phyloP scores from a whole-genome alignment of 2,797 vertebrate genomes.

The Pipistrellus pipistrellus region DNA sequence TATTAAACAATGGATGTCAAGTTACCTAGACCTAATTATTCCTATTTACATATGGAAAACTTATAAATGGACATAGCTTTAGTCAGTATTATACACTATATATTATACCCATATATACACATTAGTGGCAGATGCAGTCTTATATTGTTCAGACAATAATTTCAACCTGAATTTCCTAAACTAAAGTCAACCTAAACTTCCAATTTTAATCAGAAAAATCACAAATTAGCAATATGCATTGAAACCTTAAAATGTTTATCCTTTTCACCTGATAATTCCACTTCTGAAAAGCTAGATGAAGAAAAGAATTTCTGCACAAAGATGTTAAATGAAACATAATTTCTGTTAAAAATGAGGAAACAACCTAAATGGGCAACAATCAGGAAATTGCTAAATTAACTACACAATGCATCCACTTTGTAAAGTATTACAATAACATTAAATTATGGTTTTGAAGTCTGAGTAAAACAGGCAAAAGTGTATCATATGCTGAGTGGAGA shows the following conservation, averaged over 20 bases:
- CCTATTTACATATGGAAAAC: neutral
- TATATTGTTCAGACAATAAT: neutral
- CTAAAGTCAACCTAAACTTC: slow-evolving; percentile 47
- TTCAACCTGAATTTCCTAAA: slow-evolving; percentile 37
- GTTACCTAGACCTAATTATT: neutral
- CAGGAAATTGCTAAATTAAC: slow-evolving; percentile 50
- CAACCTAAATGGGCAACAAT: neutral
- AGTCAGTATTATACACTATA: too few species aligned
- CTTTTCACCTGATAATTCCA: neutral
- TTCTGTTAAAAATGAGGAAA: slow-evolving; percentile 23
- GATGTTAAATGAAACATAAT: neutral
- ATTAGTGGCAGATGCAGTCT: neutral
- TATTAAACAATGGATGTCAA: slow-evolving; percentile 10
- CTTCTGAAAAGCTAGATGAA: neutral
- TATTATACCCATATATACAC: neutral
- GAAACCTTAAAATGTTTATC: slow-evolving; percentile 18
- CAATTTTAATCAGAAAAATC: neutral
- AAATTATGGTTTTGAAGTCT: neutral
- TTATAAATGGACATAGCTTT: neutral
- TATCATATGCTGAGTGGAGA: neutral
- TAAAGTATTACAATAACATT: neutral
- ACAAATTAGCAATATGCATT: neutral
- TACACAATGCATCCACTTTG: neutral
- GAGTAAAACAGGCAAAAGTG: neutral
- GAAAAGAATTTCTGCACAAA: slow-evolving; percentile 21